These are phyloP conservation scores for Apoda limacodes DNA, from an alignment of 2,888 invertebrate species.

Conservation along the genomic window DNA sequence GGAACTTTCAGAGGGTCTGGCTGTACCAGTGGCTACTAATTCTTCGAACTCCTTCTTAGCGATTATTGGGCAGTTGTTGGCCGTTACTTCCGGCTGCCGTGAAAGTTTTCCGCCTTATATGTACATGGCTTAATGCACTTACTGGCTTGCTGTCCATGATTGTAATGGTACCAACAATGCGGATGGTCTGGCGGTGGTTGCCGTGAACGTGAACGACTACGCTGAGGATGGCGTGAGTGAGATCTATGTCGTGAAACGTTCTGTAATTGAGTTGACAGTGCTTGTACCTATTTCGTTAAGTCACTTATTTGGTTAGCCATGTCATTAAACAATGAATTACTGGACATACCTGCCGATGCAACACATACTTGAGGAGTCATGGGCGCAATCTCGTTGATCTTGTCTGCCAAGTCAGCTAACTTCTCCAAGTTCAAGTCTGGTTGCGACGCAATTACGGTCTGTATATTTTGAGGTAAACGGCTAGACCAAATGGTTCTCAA, in stretches of 20 bases:
- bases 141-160: constrained; percentile 12
- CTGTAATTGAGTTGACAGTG: constrained; percentile 4
- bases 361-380: too few relatives aligned
- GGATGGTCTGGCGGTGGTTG: constrained; percentile 10
- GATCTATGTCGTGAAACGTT: constrained; percentile 2
- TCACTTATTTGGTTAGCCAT: too few relatives aligned
- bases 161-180: too few relatives aligned
- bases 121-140: too few relatives aligned
- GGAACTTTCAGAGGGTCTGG: too few relatives aligned
- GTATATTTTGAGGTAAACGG: too few relatives aligned
- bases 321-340: too few relatives aligned
- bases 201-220: constrained; percentile 2
- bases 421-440: constrained; percentile 1
- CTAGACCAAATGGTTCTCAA: constrained; percentile 2
- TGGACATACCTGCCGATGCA: too few relatives aligned
- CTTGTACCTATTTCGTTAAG: constrained; percentile 2
- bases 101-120: constrained; percentile 14
- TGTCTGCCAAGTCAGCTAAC: too few relatives aligned
- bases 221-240: background rate
- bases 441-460: background rate
- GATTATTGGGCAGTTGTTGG: constrained; percentile 20
- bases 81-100: constrained; percentile 20
- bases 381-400: too few relatives aligned
- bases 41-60: too few relatives aligned
- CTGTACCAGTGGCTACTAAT: too few relatives aligned